Evolutionary conservation across 2,113 vertebrate genomes (phyloP).

Genomic region (Hyperopisus bebe): DNA sequence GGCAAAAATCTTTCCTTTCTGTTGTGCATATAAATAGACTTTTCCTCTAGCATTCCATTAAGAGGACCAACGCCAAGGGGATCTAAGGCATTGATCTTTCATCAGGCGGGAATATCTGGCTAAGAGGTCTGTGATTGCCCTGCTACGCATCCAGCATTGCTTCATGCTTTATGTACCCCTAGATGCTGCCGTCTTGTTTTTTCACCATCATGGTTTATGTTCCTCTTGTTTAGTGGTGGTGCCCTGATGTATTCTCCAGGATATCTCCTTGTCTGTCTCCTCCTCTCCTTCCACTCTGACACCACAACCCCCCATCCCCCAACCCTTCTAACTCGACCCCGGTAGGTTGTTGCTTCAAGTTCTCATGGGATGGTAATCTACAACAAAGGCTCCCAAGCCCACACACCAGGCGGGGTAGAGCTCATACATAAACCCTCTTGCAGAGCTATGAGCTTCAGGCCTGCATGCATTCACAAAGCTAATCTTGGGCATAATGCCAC

Average conservation of each 20-base stretch:
- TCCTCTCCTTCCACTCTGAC: background rate
- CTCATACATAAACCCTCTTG: constrained; percentile 19
- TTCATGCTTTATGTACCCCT: background rate
- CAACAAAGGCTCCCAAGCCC: constrained; percentile 16
- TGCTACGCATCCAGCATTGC: background rate
- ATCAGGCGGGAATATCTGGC: constrained; percentile 12
- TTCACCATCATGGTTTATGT: background rate
- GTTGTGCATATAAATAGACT: background rate
- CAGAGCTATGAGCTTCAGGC: constrained; percentile 6
- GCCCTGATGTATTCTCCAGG: background rate
- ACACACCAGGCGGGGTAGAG: constrained; percentile 12
- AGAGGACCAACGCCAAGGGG: background rate
- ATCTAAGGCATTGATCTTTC: constrained; percentile 8
- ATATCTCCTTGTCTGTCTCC: background rate
- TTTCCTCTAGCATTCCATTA: background rate
- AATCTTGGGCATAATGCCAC: constrained; percentile 1
- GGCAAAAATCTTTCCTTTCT: background rate
- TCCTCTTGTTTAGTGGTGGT: background rate
- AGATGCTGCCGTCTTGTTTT: background rate
- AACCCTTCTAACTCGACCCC: background rate
- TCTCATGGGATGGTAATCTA: constrained; percentile 21
- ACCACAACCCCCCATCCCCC: background rate
- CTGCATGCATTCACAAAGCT: constrained; percentile 4
- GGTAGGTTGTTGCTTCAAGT: constrained; percentile 19
- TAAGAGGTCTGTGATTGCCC: background rate